phyloP scores from a whole-genome alignment of 2,113 vertebrate genomes.

The Synodontis membranacea region DNA sequence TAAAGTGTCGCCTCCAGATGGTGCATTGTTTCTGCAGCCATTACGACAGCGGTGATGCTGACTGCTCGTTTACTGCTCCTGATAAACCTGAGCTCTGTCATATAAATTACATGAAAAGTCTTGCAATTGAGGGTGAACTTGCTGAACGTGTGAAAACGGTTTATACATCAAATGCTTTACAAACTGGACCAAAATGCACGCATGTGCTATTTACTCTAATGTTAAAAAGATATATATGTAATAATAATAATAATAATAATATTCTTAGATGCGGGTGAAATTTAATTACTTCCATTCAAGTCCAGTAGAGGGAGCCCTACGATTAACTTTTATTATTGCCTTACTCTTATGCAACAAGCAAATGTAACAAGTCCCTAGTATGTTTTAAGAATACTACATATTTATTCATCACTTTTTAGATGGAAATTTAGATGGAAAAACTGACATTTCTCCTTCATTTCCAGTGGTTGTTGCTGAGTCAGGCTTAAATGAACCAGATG shows the following conservation, averaged over 20 bases:
- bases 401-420: not conserved
- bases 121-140: not conserved
- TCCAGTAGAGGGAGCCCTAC: slow-evolving; percentile 45
- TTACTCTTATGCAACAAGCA: slow-evolving; percentile 15
- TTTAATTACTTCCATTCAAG: not conserved
- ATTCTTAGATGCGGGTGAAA: not conserved
- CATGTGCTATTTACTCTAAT: not conserved
- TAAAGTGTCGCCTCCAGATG: slow-evolving; percentile 28
- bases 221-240: not conserved
- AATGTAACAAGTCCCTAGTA: not conserved
- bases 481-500: slow-evolving; percentile 44
- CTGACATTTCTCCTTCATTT: slow-evolving; percentile 25
- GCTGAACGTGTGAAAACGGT: not conserved
- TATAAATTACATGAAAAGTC: not conserved
- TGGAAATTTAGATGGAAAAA: slow-evolving; percentile 8
- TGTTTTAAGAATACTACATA: not conserved
- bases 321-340: not conserved
- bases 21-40: slow-evolving; percentile 34
- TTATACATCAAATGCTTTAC: not conserved
- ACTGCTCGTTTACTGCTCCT: slow-evolving; percentile 1
- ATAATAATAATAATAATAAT: not conserved
- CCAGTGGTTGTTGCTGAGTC: slow-evolving; percentile 38
- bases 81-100: not conserved
- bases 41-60: not conserved
- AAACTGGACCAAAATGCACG: not conserved